These are phyloP conservation scores for Aphis gossypii DNA, from an alignment of 1,140 invertebrate genomes.

Conservation along the genomic window DNA sequence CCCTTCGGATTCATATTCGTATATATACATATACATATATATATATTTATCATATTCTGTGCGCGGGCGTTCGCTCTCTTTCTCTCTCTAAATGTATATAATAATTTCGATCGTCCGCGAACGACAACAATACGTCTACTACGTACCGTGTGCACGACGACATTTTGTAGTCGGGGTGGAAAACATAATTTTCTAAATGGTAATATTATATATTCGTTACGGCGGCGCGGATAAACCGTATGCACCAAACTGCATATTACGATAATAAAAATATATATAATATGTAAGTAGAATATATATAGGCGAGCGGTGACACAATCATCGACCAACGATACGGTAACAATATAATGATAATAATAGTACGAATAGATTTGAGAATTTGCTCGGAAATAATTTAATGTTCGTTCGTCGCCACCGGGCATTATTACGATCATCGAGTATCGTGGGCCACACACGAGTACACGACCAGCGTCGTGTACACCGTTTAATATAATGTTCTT, in stretches of 20 bases:
- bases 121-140: background rate
- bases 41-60: background rate
- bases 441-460: slow-evolving; percentile 4
- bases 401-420: background rate
- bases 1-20: background rate
- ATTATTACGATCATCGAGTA: background rate
- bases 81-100: background rate
- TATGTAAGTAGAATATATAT: background rate
- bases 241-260: background rate
- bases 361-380: slow-evolving; percentile 4
- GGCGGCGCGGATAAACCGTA: background rate
- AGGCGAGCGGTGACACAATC: background rate
- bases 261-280: background rate
- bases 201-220: background rate
- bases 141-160: background rate
- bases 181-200: slow-evolving; percentile 16
- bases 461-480: background rate
- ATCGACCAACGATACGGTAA: background rate
- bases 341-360: background rate
- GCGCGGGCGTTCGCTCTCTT: background rate
- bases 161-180: background rate
- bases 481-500: background rate
- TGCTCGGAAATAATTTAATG: background rate
- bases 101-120: slow-evolving; percentile 4
- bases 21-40: background rate